Percentiles rank a stretch among this genome's conserved stretches.
Evolutionary conservation across 2,113 vertebrate species (phyloP).

Genomic region (Heterotis niloticus): DNA sequence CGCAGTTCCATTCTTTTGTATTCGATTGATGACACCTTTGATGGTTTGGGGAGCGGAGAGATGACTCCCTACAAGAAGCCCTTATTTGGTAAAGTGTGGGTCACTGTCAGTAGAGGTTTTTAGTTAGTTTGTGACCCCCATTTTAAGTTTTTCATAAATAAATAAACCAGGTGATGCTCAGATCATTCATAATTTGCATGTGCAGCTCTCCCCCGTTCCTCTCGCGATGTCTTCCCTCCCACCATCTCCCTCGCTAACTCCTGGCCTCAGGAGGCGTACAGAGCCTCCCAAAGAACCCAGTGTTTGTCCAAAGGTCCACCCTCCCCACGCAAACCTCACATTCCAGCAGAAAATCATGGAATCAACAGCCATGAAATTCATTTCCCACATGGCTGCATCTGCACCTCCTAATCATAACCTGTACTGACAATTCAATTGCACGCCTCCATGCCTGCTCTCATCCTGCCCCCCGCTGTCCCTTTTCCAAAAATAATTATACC

Average conservation of each 20-base stretch:
- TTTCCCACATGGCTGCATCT: conserved; percentile 68
- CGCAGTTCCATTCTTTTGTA: too few relatives aligned
- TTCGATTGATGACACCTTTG: too few relatives aligned
- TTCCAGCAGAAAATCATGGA: conserved; percentile 62
- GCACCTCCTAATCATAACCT: conserved; percentile 68
- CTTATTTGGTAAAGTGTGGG: too few relatives aligned
- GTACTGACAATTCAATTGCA: conserved; percentile 66
- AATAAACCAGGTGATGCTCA: neutral
- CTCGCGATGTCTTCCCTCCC: neutral
- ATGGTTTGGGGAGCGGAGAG: too few relatives aligned
- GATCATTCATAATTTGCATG: conserved; percentile 32
- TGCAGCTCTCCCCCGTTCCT: neutral
- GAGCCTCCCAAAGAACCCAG: neutral
- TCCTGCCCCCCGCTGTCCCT: conserved; percentile 3
- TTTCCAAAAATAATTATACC: conserved; percentile 21
- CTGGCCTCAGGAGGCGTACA: too few relatives aligned
- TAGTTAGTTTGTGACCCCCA: too few relatives aligned
- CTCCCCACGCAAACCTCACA: conserved; percentile 32
- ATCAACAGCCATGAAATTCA: conserved; percentile 74
- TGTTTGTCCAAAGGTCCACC: conserved; percentile 32
- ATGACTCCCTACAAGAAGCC: too few relatives aligned
- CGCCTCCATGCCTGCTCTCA: conserved; percentile 38
- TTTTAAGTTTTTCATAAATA: too few relatives aligned
- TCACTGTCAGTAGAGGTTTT: too few relatives aligned
- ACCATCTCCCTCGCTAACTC: neutral